Base-by-base conservation (phyloP, 2,797 vertebrate genomes). In the Ibycter americanus region DNA sequence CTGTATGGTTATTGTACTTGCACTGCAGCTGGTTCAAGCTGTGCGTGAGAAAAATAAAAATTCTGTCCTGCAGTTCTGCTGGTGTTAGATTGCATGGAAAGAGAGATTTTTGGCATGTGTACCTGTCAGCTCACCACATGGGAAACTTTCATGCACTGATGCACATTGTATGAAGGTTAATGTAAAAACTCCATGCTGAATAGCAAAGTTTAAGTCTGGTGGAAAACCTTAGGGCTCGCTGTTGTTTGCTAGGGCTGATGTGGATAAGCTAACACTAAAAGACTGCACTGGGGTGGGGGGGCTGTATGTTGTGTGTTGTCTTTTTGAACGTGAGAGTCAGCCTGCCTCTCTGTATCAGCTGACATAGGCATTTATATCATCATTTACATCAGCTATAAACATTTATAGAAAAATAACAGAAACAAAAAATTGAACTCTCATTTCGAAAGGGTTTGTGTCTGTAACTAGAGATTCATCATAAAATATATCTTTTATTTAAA, bases 71-170 rank as follows among this genome's bases (percentile, higher is more conserved):
- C 94, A 89, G 97, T 94, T 98, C 98, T 98, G 96, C 97, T 97
- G 98, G 97, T 98, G 97, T 95, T 99, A 98, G 98, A 97, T 96
- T 98, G 97, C 96, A 97, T 94, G 98, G 98, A 95, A 98, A 97
- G 98, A 98, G 98, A 97, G 97, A 96, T 96, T 97, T 98, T 98
- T 98, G 98, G 98, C 98, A 98, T 90, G 96, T 95, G 97, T 97
- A 94, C 95, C 98, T 98, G 97, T 98, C 98, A 98, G 98, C 97
- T 98, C 97, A 95, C 95, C 97, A 95, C 98, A 78, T 86, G 96
- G 97, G 98, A 98, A 98, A 80, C 98, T 97, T 98, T 98, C 98
- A 97, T 98, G 98, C 98, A 95, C 98, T 97, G 91, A 78, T 98
- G 98, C 98, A 98, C 98, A 89, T 81, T 93, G 96, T 97, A 94